These are phyloP conservation scores for Bubalus kerabau DNA, from an alignment of 2,113 vertebrate species.

Conservation along the genomic window DNA sequence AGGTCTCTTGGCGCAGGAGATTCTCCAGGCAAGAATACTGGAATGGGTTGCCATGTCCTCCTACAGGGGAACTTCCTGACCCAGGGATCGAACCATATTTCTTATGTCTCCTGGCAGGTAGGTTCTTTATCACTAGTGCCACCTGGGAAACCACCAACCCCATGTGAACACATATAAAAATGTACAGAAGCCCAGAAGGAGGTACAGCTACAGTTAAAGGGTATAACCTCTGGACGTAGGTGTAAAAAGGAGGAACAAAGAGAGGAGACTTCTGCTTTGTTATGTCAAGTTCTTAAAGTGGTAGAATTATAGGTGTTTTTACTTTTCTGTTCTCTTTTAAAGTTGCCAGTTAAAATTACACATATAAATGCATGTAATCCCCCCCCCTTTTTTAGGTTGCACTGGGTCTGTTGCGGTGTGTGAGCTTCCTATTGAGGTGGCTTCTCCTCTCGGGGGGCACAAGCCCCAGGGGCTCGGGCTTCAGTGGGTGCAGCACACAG, in stretches of 20 bases:
- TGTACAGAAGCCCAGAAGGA: neutral
- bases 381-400: neutral
- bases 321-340: neutral
- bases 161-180: neutral
- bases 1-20: neutral
- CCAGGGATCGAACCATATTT: neutral
- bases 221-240: neutral
- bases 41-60: neutral
- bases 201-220: neutral
- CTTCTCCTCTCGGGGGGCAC: neutral
- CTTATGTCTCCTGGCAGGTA: neutral
- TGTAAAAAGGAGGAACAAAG: neutral
- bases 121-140: neutral
- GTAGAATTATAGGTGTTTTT: neutral
- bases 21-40: neutral
- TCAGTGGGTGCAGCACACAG: rapidly evolving
- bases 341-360: neutral
- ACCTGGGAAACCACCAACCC: neutral
- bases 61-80: neutral
- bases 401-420: rapidly evolving
- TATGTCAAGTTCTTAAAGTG: neutral
- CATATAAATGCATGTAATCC: neutral
- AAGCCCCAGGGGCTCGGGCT: neutral
- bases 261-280: neutral
- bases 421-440: neutral